Evolutionary conservation across 2,113 vertebrate species (phyloP), one percentile per base, ranked within the genome.

Genomic region (Cranoglanis bouderius): DNA sequence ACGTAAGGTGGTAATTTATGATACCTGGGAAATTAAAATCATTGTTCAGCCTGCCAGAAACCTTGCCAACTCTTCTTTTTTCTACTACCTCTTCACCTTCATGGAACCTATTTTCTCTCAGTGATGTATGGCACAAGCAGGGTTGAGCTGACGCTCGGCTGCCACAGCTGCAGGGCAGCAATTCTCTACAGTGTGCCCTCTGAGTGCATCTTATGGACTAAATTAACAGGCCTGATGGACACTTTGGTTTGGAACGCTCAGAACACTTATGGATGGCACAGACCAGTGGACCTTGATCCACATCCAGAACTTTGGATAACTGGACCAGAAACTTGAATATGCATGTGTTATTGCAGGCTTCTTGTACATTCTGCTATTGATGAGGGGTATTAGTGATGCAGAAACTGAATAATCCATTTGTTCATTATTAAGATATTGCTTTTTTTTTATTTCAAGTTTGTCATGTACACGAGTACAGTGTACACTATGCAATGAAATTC

Each of bases 21-120:
- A 91, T 87, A 88, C 90, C 77, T 59, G 85, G 91, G 87, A 92
- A 92, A 93, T 93, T 93, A 93, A 92, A 93, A 91, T 92, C 91
- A 92, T 92, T 91, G 91, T 91, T 88, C 89, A 89, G 90, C 78
- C 90, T 90, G 83, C 90, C 89, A 92, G 93, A 92, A 92, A 91
- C 92, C 93, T 92, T 89, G 88, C 91, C 86, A 89, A 85, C 63
- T 88, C 74, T 88, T 88, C 65, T 89, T 84, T 77, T 84, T 84
- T 59, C 70, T 83, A 35, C 78, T 29, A 77, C 57, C 57, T 77
- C 57, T 90, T 92, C 90, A 92, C 92, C 92, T 92, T 92, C 88
- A 86, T 82, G 84, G 90, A 92, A 91, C 86, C 85, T 91, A 87
- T 91, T 87, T 89, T 74, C 84, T 46, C 78, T 53, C 38, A 75